phyloP scores from a whole-genome alignment of 2,113 vertebrate species.

The Osmerus mordax region DNA sequence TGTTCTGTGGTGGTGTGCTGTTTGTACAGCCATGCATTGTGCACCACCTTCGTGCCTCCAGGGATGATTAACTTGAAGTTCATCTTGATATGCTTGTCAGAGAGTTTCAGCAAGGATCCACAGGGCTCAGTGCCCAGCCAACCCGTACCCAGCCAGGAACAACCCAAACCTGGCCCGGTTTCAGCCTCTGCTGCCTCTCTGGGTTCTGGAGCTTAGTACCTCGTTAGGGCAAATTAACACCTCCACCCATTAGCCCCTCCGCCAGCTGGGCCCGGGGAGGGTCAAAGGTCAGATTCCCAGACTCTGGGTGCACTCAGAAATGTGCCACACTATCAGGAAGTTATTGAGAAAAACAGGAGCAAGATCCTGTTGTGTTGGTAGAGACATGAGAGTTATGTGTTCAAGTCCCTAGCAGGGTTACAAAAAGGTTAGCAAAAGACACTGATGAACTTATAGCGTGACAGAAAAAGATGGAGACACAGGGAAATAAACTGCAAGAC shows the following conservation, averaged over 20 bases:
- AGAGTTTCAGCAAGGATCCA: not conserved
- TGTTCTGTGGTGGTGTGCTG: too few species aligned
- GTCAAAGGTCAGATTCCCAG: conserved; percentile 2
- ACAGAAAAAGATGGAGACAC: too few species aligned
- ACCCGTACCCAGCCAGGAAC: not conserved
- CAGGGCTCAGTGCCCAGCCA: not conserved
- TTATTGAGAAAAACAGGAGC: not conserved
- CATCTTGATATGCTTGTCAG: not conserved
- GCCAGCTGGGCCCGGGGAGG: conserved; percentile 6
- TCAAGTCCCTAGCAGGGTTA: too few species aligned
- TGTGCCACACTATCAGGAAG: not conserved
- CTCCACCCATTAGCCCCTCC: conserved; percentile 23
- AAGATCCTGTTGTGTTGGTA: not conserved
- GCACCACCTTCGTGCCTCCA: too few species aligned
- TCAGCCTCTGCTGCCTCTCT: not conserved
- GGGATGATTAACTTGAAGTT: too few species aligned
- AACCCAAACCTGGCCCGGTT: not conserved
- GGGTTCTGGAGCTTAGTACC: conserved; percentile 1
- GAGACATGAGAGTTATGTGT: too few species aligned
- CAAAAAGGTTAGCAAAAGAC: too few species aligned
- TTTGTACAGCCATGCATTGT: too few species aligned
- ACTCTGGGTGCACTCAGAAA: not conserved
- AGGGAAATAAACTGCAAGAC: too few species aligned
- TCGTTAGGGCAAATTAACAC: conserved; percentile 24
- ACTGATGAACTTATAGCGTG: too few species aligned